phyloP scores from a whole-genome alignment of 2,113 vertebrate species.

The Chlamydotis undulata region DNA sequence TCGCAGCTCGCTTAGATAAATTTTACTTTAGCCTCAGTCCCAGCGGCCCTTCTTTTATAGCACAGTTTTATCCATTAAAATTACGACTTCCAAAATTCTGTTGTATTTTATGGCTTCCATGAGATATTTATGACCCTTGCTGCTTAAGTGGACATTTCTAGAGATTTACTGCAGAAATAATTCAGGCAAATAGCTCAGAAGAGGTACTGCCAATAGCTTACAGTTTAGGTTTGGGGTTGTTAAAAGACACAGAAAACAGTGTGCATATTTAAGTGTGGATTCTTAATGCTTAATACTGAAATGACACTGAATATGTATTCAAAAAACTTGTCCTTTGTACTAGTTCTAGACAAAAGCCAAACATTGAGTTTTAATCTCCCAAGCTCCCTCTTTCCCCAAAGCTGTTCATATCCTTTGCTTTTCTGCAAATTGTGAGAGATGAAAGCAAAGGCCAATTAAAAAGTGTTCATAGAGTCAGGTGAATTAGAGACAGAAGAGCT shows the following conservation, averaged over 20 bases:
- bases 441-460: not conserved
- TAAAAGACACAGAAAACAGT: conserved; percentile 9
- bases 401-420: not conserved
- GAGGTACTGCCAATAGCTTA: conserved; percentile 53
- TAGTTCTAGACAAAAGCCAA: not conserved
- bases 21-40: conserved; percentile 72
- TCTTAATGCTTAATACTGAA: not conserved
- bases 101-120: conserved; percentile 76
- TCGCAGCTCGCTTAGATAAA: conserved; percentile 72
- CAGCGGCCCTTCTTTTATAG: conserved; percentile 78
- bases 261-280: not conserved
- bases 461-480: not conserved
- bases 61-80: conserved; percentile 81
- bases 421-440: not conserved
- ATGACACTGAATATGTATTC: not conserved
- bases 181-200: conserved; percentile 69
- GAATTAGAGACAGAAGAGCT: not conserved
- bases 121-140: conserved; percentile 79
- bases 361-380: not conserved
- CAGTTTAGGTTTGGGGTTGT: conserved; percentile 10
- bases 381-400: not conserved
- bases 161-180: conserved; percentile 78
- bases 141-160: conserved; percentile 77
- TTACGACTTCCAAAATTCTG: conserved; percentile 84
- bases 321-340: not conserved